These are phyloP conservation scores for Notolepis coatsorum DNA, from an alignment of 2,797 vertebrate genomes.

Conservation along the genomic window DNA sequence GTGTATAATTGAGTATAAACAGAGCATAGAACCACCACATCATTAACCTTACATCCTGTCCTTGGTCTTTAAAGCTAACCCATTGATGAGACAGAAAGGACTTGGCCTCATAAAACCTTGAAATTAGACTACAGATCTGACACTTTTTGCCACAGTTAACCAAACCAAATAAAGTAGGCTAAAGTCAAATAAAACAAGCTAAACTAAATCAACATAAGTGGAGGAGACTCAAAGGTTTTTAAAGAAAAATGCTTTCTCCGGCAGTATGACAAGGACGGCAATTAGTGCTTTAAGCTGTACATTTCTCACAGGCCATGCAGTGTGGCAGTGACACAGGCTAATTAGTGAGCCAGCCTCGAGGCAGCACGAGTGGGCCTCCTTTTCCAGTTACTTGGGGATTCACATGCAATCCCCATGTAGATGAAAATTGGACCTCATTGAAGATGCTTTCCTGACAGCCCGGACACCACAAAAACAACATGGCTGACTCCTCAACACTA, in stretches of 20 bases:
- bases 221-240: background rate
- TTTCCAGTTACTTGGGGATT: slow-evolving; percentile 11
- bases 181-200: background rate
- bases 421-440: background rate
- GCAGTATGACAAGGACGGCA: background rate
- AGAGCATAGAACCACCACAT: slow-evolving; percentile 23
- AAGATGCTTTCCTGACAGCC: slow-evolving; percentile 17
- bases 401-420: background rate
- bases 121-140: background rate
- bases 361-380: slow-evolving; percentile 25
- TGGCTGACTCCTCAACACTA: slow-evolving; percentile 7
- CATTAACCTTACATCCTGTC: slow-evolving; percentile 44
- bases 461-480: slow-evolving; percentile 31
- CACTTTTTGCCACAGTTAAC: background rate
- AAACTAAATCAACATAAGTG: background rate
- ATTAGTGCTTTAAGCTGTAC: slow-evolving; percentile 19
- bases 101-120: background rate
- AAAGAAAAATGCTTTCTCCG: too few species aligned
- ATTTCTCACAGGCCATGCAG: slow-evolving; percentile 37
- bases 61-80: slow-evolving; percentile 14
- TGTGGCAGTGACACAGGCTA: slow-evolving; percentile 31
- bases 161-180: background rate
- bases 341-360: slow-evolving; percentile 17
- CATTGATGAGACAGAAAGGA: slow-evolving; percentile 4
- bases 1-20: slow-evolving; percentile 60